Base-by-base conservation (phyloP, 2,113 vertebrate genomes). In the Neomonachus schauinslandi region DNA sequence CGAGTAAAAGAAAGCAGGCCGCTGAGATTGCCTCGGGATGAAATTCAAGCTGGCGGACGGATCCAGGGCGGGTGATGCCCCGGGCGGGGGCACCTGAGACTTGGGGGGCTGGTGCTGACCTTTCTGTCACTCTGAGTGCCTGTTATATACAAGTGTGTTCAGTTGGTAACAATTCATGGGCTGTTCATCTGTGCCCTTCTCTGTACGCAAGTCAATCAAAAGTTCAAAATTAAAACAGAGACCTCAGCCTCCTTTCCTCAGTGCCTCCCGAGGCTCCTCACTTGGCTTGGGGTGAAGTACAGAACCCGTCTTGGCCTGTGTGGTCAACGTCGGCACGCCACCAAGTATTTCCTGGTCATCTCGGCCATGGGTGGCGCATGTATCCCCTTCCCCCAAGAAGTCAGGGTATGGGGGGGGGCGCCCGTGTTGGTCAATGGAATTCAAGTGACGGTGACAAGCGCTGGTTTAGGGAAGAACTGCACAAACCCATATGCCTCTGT, bases 281-380 rank as follows among this genome's bases (percentile, higher is more conserved):
- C n/a, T 18, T 7, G 53, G 92, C 36, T 51, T 13, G 4, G 16
- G 21, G 11, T 18, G 12, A 51, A 67, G 65, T 13, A 14, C 0
- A 55, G 92, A 39, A 28, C 22, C 31, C 14, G 1, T 5, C 16
- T 31, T 11, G 12, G 65, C 12, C 61, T 8, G 0, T 26, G 63
- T 1, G 36, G 46, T 33, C 76, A 46, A 55, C 1, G 33, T 26
- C 8, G 12, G n/a, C 46, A 24, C 13, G 19, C 10, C 24, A n/a
- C 11, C 79, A 79, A 46, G 14, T 26, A 65, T 0, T n/a, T 36
- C 72, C 57, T 67, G 14, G n/a, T 21, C 33, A 76, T 67, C 26
- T 26, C 0, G 0, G 59, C n/a, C 89, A 46, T 3, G 0, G 16
- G 49, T 5, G 16, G 76, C 9, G 0, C 1, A 33, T n/a, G 5